phyloP scores from a whole-genome alignment of 2,888 invertebrate genomes.

The Aspidiotus rigidus region DNA sequence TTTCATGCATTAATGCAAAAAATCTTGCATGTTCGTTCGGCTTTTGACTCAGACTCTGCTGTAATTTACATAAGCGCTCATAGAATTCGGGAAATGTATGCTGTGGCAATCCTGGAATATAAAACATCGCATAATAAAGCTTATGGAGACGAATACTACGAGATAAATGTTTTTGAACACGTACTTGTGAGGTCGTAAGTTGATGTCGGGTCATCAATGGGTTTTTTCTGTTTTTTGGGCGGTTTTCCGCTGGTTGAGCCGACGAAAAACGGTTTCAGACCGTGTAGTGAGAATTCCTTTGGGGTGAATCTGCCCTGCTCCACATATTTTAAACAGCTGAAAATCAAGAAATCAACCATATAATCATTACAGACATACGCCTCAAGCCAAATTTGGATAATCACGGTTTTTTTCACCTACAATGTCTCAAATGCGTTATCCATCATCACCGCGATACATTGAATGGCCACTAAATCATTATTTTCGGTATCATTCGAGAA shows the following conservation, averaged over 20 bases:
- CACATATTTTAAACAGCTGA: slow-evolving; percentile 6
- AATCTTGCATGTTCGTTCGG: slow-evolving; percentile 9
- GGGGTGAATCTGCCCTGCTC: neutral
- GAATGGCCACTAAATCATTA: slow-evolving; percentile 1
- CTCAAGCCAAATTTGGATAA: slow-evolving; percentile 8
- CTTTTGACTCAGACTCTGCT: neutral
- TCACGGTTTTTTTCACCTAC: slow-evolving; percentile 12
- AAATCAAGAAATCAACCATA: slow-evolving; percentile 10
- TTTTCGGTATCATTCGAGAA: slow-evolving; percentile 4
- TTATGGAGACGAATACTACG: slow-evolving; percentile 14
- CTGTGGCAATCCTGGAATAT: slow-evolving; percentile 1
- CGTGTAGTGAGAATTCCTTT: slow-evolving; percentile 7
- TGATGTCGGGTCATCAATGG: neutral
- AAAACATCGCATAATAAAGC: slow-evolving; percentile 15
- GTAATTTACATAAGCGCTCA: slow-evolving; percentile 6
- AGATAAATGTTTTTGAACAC: slow-evolving; percentile 10
- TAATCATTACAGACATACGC: slow-evolving; percentile 2
- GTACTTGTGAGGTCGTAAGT: slow-evolving; percentile 11
- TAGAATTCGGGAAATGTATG: neutral
- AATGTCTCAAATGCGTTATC: neutral
- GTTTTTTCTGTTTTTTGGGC: slow-evolving; percentile 2
- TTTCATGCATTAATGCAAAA: slow-evolving; percentile 1
- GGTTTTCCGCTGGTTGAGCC: slow-evolving; percentile 11
- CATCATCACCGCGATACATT: neutral
- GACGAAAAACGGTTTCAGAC: slow-evolving; percentile 8